Base-by-base conservation (phyloP, 2,888 invertebrate species). In the Yponomeuta cagnagella region DNA sequence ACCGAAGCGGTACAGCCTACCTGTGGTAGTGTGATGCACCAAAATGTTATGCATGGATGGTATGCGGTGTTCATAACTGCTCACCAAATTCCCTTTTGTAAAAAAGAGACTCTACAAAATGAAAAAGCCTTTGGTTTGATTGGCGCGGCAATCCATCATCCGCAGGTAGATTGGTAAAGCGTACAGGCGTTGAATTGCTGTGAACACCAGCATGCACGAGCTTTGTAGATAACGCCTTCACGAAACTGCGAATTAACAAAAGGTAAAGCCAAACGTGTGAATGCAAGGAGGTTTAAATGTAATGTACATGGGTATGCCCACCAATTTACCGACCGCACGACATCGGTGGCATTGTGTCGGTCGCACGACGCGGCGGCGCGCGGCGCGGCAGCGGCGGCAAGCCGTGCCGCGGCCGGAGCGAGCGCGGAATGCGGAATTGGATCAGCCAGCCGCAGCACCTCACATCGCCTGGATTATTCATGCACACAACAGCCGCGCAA, bases 371-470 rank as follows among this genome's bases (percentile, higher is more conserved):
- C 43, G 9, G 9, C 8, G 52, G 52, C 52, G 52, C 23, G 67
- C 67, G 37, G 67, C 68, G 43, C 68, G 12, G 68, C 10, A 23
- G 68, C 52, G 52, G 15, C 84, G 82, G 83, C 80, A 80, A 84
- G 82, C 86, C 83, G 77, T 79, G 77, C 83, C 81, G 78, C 81
- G 82, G 80, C 80, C 79, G 52, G 15, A 58, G 81, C 81, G 79
- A 80, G 75, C 82, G 82, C 76, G 86, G 88, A 88, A 90, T 90
- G 83, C 78, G 74, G 81, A 83, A 85, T 84, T 80, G 65, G 63
- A 70, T 63, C 33, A 23, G 48, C 63, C 63, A 37, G 70, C 69
- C 81, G 81, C 80, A 82, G 70, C 81, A 81, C 81, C 80, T 84
- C 79, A 76, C 78, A 81, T 81, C 80, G 78, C 75, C 77, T 78